Evolutionary conservation across 2,113 vertebrate species (phyloP).

Genomic region (Cyanistes caeruleus): DNA sequence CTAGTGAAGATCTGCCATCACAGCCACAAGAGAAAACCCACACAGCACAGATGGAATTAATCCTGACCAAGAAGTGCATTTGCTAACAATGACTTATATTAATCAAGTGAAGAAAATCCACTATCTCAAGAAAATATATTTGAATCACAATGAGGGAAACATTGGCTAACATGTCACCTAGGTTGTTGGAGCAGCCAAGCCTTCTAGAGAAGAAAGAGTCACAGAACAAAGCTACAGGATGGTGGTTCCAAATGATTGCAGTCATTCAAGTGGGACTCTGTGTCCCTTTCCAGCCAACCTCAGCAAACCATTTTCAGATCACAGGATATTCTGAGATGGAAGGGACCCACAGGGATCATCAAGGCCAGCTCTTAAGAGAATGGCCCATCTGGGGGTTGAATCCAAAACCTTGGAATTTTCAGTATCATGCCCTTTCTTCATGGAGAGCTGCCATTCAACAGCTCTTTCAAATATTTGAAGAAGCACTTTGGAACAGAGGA

Average conservation of each 20-base stretch:
- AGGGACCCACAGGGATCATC: not conserved
- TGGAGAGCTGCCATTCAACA: not conserved
- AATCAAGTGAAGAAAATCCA: not conserved
- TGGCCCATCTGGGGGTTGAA: not conserved
- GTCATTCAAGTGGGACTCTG: not conserved
- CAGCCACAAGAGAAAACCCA: not conserved
- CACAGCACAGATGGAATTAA: not conserved
- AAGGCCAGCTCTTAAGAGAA: not conserved
- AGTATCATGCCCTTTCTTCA: not conserved
- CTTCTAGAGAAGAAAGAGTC: not conserved
- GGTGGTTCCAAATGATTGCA: not conserved
- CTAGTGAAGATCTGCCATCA: not conserved
- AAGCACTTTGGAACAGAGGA: not conserved
- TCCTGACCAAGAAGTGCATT: not conserved
- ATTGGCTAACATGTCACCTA: not conserved
- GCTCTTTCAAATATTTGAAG: not conserved
- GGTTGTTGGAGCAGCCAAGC: not conserved
- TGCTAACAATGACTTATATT: not conserved
- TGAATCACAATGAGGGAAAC: not conserved
- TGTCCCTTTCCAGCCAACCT: not conserved
- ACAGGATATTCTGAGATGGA: not conserved
- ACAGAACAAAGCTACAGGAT: not conserved
- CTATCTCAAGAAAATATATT: not conserved
- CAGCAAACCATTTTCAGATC: not conserved
- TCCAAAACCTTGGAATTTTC: not conserved